Evolutionary conservation across 2,113 vertebrate genomes (phyloP), one percentile per base, ranked within the genome.

Genomic region (Misgurnus anguillicaudatus): DNA sequence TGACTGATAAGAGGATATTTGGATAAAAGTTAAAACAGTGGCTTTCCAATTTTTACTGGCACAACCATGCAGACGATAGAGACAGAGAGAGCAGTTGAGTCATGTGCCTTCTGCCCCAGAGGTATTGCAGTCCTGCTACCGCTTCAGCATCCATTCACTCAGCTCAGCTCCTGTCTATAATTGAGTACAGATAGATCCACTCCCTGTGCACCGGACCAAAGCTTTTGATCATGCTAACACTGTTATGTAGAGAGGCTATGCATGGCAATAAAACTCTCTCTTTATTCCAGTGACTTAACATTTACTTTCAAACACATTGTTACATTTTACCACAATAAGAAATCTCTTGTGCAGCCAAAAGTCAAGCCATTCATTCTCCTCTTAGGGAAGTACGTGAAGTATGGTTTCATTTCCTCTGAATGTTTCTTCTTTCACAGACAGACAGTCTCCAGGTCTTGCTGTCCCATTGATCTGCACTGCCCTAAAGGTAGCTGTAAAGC

Each of bases 111-210:
- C 66, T 53, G 45, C 76, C 78, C 77, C 78, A 21, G 5, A 47
- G 77, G 80, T 77, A 72, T 82, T 67, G 58, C 63, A 47, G 79
- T 70, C 72, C 82, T 80, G 57, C 78, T 75, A 85, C 66, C 73
- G 65, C 74, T 85, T 81, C 83, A 86, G 84, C 77, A 82, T 86
- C 76, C 73, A 83, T 86, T 83, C 80, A 76, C 85, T 85, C 78
- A 79, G 83, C 78, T 77, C 64, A 77, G 82, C 76, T 88, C 82
- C 78, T 41, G 66, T 79, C 77, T 42, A 64, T 90, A 88, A 89
- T 87, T 90, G 82, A 90, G 88, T 63, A 84, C 89, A 89, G 85
- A 86, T 82, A 86, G 80, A 57, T 72, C 78, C 51, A 78, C 82
- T 78, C 81, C 80, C 85, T 86, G 81, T 72, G 77, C 82, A 57